Base-by-base conservation (phyloP, 1,140 invertebrate species). In the Magallana ariakensis region DNA sequence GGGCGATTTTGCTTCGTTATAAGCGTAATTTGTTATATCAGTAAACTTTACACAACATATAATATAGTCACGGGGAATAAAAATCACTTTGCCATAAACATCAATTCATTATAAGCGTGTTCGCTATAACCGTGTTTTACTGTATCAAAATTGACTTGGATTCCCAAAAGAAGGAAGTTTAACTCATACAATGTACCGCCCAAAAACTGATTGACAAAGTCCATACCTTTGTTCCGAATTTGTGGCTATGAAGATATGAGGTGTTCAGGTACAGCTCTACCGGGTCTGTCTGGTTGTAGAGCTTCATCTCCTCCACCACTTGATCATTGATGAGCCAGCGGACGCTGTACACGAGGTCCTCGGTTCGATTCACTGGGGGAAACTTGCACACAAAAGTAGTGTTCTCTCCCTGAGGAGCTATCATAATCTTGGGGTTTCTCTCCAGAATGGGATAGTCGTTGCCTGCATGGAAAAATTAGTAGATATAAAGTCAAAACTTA, bases 181-280 rank as follows among this genome's bases (percentile, higher is more conserved):
- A n/a, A n/a, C n/a, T n/a, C n/a, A n/a, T n/a, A n/a, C n/a, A 46
- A 46, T 46, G 3, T 4, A 46, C 33, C 5, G 33, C 33, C 2
- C 2, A 4, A 46, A 46, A 46, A 46, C 33, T 46, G 33, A 46
- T 46, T 46, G 33, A 46, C 33, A 0, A 3, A 10, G 1, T 56
- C 22, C 8, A 75, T 88, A 91, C 91, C 90, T 90, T 87, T 13
- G 90, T 90, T 5, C 91, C 91, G 85, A 90, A 91, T n/a, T 84
- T 26, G 11, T 91, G 58, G 66, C 86, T 75, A 26, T 66, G 87
- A 5, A 91, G 85, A 80, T 83, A 83, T 9, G 57, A 80, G 19
- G 84, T 80, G 80, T 90, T 80, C 85, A 92, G 87, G 83, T 85
- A 89, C n/a, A 83, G 22, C 66, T 85, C 19, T 16, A 82, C 62